phyloP scores from a whole-genome alignment of 1,140 invertebrate genomes.

The Daktulosphaira vitifoliae region DNA sequence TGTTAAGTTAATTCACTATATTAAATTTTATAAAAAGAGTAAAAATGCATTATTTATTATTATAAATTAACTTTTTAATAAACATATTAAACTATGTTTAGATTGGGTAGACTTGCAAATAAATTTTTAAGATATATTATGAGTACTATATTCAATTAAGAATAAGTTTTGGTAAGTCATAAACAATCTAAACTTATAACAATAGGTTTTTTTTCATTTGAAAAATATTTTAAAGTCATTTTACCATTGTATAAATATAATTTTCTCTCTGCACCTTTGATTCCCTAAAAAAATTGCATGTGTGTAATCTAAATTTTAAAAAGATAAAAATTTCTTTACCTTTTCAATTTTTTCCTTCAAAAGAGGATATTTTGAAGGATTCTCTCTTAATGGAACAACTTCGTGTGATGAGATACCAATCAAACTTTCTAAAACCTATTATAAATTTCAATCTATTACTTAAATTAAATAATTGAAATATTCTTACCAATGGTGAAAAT shows the following conservation, averaged over 20 bases:
- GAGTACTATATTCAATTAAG: too few species aligned
- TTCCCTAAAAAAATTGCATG: slow-evolving; percentile 13
- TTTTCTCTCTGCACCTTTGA: slow-evolving; percentile 21
- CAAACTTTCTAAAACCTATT: slow-evolving; percentile 15
- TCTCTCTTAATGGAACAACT: slow-evolving; percentile 3
- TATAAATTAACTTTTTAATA: too few species aligned
- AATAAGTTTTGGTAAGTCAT: too few species aligned
- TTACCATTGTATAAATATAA: slow-evolving; percentile 12
- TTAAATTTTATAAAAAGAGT: too few species aligned
- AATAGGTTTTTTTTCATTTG: background rate
- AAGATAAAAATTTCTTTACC: background rate
- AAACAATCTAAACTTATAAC: background rate
- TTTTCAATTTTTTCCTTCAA: slow-evolving; percentile 32
- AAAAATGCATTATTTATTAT: too few species aligned
- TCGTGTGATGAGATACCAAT: slow-evolving; percentile 13
- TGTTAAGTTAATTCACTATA: too few species aligned
- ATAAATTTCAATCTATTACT: background rate
- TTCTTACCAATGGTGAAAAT: slow-evolving; percentile 13
- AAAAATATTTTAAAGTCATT: slow-evolving; percentile 5
- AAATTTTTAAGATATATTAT: too few species aligned
- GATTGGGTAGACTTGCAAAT: too few species aligned
- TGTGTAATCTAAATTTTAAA: background rate
- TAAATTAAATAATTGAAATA: background rate
- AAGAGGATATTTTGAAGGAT: background rate
- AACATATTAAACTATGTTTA: too few species aligned